A percentile compares a stretch with the other conserved stretches of the same genome.
Conservation (phyloP, 2,113 vertebrate species). For the Syngnathus scovelli region DNA sequence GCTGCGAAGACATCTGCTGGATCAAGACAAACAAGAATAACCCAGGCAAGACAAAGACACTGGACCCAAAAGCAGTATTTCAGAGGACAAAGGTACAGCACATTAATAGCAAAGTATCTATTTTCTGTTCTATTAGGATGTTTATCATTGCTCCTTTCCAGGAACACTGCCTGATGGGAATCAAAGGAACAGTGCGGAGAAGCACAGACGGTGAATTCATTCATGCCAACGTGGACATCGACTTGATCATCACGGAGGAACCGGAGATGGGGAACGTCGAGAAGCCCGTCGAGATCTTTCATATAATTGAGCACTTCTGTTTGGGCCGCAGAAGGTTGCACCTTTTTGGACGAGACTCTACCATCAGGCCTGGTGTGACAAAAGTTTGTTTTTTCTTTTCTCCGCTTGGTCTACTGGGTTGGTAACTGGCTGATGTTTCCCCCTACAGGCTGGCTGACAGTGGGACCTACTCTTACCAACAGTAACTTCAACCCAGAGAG, state of each 20-base stretch:
- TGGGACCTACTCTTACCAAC: constrained; percentile 94
- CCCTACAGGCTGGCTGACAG: constrained; percentile 88
- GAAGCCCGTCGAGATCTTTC: constrained; percentile 97
- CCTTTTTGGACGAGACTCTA: constrained; percentile 93
- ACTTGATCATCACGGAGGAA: constrained; percentile 96
- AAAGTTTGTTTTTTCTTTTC: not conserved
- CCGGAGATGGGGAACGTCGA: constrained; percentile 97
- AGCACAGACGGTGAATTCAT: constrained; percentile 97
- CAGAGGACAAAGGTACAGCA: constrained; percentile 90
- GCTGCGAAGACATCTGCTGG: constrained; percentile 98
- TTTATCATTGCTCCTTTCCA: constrained; percentile 34
- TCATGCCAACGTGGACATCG: constrained; percentile 96
- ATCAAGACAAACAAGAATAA: constrained; percentile 99
- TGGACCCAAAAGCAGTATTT: constrained; percentile 96
- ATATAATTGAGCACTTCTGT: constrained; percentile 98
- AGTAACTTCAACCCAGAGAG: constrained; percentile 94
- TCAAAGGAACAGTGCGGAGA: constrained; percentile 91
- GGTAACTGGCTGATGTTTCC: not conserved
- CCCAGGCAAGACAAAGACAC: constrained; percentile 93
- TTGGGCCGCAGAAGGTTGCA: constrained; percentile 88
- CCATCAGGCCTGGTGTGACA: constrained; percentile 85
- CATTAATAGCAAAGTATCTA: not conserved
- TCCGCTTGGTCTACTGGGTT: not conserved
- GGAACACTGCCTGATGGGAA: constrained; percentile 99
- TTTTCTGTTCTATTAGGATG: not conserved